These are phyloP conservation scores for Orchestia grillus DNA, from an alignment of 1,140 invertebrate species.

Conservation along the genomic window DNA sequence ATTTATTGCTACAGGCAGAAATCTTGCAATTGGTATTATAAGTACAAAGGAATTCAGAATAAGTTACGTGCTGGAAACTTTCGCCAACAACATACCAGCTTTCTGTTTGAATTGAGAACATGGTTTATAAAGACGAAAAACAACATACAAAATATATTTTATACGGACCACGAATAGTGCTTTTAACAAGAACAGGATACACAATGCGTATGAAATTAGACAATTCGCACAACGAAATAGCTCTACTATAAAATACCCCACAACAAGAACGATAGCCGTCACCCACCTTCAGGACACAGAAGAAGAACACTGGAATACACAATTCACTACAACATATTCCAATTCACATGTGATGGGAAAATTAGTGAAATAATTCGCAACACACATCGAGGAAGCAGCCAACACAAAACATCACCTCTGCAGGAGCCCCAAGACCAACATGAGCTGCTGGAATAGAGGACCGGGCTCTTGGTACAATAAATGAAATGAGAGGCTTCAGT, in stretches of 20 bases:
- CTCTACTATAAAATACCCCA: neutral
- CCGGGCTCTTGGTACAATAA: too few species aligned
- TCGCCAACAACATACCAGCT: neutral
- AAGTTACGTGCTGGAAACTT: neutral
- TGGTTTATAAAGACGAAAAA: neutral
- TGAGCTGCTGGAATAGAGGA: too few species aligned
- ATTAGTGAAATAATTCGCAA: too few species aligned
- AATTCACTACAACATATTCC: too few species aligned
- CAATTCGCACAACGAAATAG: neutral
- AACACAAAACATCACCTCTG: too few species aligned
- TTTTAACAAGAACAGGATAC: neutral
- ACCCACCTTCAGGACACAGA: neutral
- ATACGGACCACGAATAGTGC: neutral
- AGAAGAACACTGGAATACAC: neutral
- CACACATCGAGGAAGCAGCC: too few species aligned
- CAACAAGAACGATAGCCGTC: neutral
- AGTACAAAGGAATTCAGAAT: too few species aligned
- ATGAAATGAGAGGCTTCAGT: too few species aligned
- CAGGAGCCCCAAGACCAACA: too few species aligned
- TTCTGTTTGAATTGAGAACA: neutral
- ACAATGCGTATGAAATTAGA: neutral
- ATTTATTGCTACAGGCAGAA: too few species aligned
- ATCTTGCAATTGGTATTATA: too few species aligned
- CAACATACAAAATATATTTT: neutral
- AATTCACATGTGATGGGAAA: too few species aligned